A percentile compares a stretch with the other conserved stretches of the same genome.
Conservation (phyloP, 2,888 invertebrate species). For the Erebia ligea region DNA sequence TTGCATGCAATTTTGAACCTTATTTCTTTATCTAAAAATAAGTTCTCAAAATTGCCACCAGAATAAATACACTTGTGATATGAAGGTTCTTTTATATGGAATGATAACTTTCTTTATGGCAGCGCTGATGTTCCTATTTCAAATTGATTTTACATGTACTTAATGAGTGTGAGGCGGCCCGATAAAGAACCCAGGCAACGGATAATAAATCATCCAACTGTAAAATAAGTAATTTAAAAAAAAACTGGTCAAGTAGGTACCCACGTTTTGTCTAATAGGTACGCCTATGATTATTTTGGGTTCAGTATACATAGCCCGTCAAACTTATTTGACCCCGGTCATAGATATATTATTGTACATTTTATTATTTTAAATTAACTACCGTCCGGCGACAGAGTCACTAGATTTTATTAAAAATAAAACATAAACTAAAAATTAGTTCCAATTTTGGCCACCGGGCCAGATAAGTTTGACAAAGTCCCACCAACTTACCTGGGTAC, state of each 20-base stretch:
- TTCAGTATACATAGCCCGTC: too few species aligned
- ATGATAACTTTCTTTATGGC: conserved; percentile 36
- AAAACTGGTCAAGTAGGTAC: background rate
- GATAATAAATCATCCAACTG: conserved; percentile 43
- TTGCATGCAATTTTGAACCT: background rate
- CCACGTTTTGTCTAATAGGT: too few species aligned
- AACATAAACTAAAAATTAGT: too few species aligned
- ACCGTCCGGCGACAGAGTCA: too few species aligned
- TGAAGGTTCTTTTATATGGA: conserved; percentile 35
- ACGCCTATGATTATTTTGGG: too few species aligned
- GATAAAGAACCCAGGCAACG: conserved; percentile 40
- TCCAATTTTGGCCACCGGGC: too few species aligned
- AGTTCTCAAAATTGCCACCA: conserved; percentile 7
- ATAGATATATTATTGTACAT: too few species aligned
- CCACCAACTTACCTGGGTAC: too few species aligned
- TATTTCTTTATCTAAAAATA: background rate
- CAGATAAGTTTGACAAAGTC: too few species aligned
- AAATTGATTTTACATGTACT: conserved; percentile 43
- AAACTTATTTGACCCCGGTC: too few species aligned
- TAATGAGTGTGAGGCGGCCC: conserved; percentile 40
- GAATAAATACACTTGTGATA: background rate
- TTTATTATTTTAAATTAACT: too few species aligned
- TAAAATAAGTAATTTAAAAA: conserved; percentile 37
- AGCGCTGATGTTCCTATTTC: conserved; percentile 37
- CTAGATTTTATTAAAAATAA: too few species aligned